phyloP scores from a whole-genome alignment of 1,140 invertebrate species.

The Bombus superbus region DNA sequence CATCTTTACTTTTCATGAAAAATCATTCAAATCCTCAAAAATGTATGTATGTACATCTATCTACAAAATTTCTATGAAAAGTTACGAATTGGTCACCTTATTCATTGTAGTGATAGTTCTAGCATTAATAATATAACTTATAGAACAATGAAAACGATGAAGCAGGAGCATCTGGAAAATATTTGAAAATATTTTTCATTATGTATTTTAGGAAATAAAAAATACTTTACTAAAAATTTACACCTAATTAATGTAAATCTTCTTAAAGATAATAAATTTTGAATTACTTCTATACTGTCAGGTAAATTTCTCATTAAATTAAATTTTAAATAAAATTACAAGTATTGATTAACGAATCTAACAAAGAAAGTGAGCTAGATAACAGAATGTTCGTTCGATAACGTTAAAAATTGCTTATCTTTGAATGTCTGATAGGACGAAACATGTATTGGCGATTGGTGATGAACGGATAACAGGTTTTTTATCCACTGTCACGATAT shows the following conservation, averaged over 20 bases:
- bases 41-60: not conserved
- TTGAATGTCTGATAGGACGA: conserved; percentile 21
- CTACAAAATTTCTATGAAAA: not conserved
- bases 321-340: not conserved
- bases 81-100: not conserved
- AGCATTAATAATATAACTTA: not conserved
- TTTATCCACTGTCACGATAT: conserved; percentile 46
- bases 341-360: not conserved
- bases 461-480: conserved; percentile 58
- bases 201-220: too few species aligned
- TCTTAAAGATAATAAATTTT: not conserved
- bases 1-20: not conserved
- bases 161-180: not conserved
- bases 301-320: not conserved
- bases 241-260: not conserved
- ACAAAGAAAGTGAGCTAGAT: not conserved
- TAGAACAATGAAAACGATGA: not conserved
- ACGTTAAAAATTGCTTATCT: conserved; percentile 48
- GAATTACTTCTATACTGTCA: not conserved
- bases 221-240: too few species aligned
- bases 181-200: not conserved
- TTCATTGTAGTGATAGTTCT: not conserved
- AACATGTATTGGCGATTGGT: conserved; percentile 3
- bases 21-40: not conserved
- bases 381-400: not conserved